A percentile compares a stretch with the other conserved stretches of the same genome.
These are phyloP conservation scores for Dilophus febrilis DNA, from an alignment of 2,888 invertebrate species.

Conservation along the genomic window DNA sequence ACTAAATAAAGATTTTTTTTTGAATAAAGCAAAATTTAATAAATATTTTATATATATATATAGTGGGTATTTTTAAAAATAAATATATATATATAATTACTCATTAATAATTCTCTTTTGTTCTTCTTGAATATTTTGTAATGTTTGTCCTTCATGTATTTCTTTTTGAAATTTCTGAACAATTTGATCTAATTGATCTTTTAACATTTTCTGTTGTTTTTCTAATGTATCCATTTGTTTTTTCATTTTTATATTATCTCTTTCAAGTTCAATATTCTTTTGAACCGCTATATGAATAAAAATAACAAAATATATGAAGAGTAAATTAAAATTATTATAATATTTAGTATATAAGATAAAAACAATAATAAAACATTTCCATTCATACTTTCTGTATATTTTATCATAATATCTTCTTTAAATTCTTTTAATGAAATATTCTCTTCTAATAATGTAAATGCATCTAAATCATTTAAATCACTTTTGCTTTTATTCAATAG, in stretches of 20 bases:
- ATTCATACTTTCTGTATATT: conserved; percentile 24
- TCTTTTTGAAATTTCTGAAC: conserved; percentile 5
- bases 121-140: conserved; percentile 4
- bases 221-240: conserved; percentile 4
- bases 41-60: too few species aligned
- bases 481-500: conserved; percentile 27
- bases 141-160: conserved; percentile 3
- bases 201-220: conserved; percentile 1
- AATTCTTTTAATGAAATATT: conserved; percentile 28
- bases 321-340: too few species aligned
- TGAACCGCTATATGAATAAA: conserved; percentile 2
- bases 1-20: too few species aligned
- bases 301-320: too few species aligned
- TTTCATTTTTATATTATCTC: conserved; percentile 5
- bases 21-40: too few species aligned
- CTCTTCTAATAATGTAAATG: conserved; percentile 27
- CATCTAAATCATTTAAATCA: conserved; percentile 27
- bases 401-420: conserved; percentile 24
- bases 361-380: too few species aligned
- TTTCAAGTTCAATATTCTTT: conserved; percentile 7
- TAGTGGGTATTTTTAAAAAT: too few species aligned
- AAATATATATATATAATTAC: background rate
- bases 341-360: too few species aligned
- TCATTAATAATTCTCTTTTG: conserved; percentile 4
- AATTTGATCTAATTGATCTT: conserved; percentile 5